Evolutionary conservation across 2,888 invertebrate genomes (phyloP).

Genomic region (Lutraria lutraria): DNA sequence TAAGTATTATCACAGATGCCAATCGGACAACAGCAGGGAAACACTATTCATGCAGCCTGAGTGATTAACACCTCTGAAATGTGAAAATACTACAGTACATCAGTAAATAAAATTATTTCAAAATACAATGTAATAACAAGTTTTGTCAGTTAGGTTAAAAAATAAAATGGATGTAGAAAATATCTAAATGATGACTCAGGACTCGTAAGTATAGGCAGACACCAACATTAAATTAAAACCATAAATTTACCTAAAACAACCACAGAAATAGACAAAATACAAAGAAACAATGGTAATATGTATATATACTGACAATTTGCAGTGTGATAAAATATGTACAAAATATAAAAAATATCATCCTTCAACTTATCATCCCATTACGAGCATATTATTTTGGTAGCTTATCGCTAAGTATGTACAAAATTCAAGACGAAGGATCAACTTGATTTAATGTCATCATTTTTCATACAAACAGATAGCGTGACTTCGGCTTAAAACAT

Average conservation of each 20-base stretch:
- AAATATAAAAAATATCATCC: background rate
- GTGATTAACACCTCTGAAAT: too few species aligned
- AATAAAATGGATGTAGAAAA: background rate
- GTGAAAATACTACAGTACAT: too few species aligned
- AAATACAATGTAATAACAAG: too few species aligned
- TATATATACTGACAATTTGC: background rate
- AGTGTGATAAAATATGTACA: background rate
- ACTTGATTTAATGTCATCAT: background rate
- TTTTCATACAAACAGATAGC: background rate
- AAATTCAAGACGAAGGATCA: background rate
- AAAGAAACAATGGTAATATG: background rate
- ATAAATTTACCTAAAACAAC: background rate
- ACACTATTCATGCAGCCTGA: too few species aligned
- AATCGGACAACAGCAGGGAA: too few species aligned
- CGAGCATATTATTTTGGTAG: background rate
- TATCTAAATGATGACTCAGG: slow-evolving; percentile 10
- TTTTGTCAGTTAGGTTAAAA: too few species aligned
- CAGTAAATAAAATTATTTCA: too few species aligned
- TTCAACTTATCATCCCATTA: background rate
- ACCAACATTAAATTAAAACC: background rate
- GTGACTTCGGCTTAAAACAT: background rate
- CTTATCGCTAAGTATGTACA: background rate
- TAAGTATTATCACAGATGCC: too few species aligned
- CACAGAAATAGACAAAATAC: background rate
- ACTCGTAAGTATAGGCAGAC: slow-evolving; percentile 10